Percentiles rank a stretch among this genome's conserved stretches.
These are phyloP conservation scores for Pempheris klunzingeri DNA, from an alignment of 2,797 vertebrate species.

Conservation along the genomic window DNA sequence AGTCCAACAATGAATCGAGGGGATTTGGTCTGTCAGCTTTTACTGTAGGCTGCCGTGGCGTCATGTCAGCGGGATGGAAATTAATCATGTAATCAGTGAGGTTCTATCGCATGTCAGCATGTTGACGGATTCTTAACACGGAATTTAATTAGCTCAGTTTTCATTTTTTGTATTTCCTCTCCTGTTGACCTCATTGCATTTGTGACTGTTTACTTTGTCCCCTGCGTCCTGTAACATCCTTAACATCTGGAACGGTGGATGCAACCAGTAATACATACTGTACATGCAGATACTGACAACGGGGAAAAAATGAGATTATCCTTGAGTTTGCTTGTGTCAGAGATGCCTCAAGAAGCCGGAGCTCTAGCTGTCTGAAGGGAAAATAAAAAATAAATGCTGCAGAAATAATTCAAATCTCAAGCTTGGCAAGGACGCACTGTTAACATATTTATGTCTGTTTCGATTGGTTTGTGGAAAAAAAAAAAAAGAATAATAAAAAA, in stretches of 20 bases:
- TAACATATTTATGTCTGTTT: slow-evolving; percentile 48
- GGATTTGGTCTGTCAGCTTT: slow-evolving; percentile 46
- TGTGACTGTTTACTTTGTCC: neutral
- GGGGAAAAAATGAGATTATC: neutral
- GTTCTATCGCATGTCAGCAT: slow-evolving; percentile 3
- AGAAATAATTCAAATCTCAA: slow-evolving; percentile 49
- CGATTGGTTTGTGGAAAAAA: slow-evolving; percentile 25
- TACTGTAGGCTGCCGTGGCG: slow-evolving; percentile 9
- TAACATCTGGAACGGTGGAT: neutral
- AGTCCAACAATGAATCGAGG: slow-evolving; percentile 36
- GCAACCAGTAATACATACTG: neutral
- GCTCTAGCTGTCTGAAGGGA: slow-evolving; percentile 32
- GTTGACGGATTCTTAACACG: neutral
- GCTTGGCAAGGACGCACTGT: slow-evolving; percentile 29
- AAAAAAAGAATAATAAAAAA: no score
- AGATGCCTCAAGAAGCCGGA: slow-evolving; percentile 6
- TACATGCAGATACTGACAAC: neutral
- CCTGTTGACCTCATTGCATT: neutral
- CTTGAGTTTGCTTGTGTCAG: slow-evolving; percentile 8
- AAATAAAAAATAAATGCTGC: slow-evolving; percentile 39
- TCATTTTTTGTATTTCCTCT: neutral
- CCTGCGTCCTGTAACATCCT: neutral
- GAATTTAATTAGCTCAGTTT: neutral
- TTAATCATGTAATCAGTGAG: slow-evolving; percentile 36
- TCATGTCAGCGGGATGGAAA: slow-evolving; percentile 37